phyloP scores from a whole-genome alignment of 1,140 invertebrate genomes.

The Apis florea region DNA sequence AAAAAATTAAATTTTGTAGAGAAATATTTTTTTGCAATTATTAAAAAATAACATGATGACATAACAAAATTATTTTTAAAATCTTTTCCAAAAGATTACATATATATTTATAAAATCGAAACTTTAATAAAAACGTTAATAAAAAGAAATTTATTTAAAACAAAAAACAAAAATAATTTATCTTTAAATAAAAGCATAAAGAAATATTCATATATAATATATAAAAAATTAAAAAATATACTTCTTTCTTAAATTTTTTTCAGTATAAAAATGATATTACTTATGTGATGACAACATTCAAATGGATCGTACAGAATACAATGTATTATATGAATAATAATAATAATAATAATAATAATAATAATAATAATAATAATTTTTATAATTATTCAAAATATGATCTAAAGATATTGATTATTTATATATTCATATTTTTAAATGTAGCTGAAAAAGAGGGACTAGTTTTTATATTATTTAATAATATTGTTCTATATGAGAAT shows the following conservation, averaged over 20 bases:
- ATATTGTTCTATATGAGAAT: constrained; percentile 41
- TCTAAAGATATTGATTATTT: constrained; percentile 30
- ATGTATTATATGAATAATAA: not conserved
- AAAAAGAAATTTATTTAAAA: not conserved
- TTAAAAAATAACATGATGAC: not conserved
- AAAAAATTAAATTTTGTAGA: not conserved
- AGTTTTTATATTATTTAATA: constrained; percentile 39
- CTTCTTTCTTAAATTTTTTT: constrained; percentile 2
- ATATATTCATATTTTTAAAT: constrained; percentile 1
- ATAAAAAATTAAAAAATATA: not conserved
- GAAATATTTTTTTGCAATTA: not conserved
- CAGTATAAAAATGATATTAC: constrained; percentile 18
- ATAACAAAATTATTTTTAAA: no score
- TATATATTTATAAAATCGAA: no score
- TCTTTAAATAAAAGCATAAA: not conserved
- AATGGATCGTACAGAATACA: not conserved
- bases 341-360: not conserved
- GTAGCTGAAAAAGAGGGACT: constrained; percentile 39
- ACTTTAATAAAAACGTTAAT: not conserved
- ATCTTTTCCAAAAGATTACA: no score
- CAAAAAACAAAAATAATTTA: not conserved
- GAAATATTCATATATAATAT: not conserved
- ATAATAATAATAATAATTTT: not conserved
- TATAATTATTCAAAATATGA: constrained; percentile 44
- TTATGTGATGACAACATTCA: constrained; percentile 27